These are phyloP conservation scores for Bos javanicus DNA, from an alignment of 2,113 vertebrate genomes.

Conservation along the genomic window DNA sequence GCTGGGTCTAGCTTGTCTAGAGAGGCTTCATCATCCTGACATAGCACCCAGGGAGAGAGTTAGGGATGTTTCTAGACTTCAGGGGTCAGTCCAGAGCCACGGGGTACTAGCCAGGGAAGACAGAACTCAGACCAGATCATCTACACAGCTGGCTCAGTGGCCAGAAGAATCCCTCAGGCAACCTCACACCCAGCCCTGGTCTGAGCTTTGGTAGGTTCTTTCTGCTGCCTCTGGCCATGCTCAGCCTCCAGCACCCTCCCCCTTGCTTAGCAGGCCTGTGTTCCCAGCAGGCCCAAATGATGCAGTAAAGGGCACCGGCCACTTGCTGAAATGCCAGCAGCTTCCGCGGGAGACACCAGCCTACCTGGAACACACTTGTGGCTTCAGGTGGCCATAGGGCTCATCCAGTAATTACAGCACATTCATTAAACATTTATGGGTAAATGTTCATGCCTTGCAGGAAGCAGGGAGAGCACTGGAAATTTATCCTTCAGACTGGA, in stretches of 20 bases:
- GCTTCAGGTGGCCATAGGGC: not conserved
- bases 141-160: not conserved
- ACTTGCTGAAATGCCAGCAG: not conserved
- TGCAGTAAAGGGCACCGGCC: not conserved
- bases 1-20: not conserved
- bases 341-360: not conserved
- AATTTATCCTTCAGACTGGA: not conserved
- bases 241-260: not conserved
- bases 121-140: not conserved
- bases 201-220: not conserved
- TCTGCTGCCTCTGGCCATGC: not conserved
- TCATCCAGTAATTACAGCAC: not conserved
- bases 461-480: not conserved
- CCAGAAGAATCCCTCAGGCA: not conserved
- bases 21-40: conserved; percentile 5
- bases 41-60: not conserved
- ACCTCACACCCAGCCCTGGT: not conserved
- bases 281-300: not conserved
- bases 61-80: not conserved
- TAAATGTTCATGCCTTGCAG: not conserved
- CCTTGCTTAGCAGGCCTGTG: not conserved
- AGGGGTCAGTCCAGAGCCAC: not conserved
- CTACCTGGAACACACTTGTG: not conserved
- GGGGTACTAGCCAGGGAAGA: not conserved
- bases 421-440: not conserved